Evolutionary conservation across 2,797 vertebrate species (phyloP).

Genomic region (Argentina silus): DNA sequence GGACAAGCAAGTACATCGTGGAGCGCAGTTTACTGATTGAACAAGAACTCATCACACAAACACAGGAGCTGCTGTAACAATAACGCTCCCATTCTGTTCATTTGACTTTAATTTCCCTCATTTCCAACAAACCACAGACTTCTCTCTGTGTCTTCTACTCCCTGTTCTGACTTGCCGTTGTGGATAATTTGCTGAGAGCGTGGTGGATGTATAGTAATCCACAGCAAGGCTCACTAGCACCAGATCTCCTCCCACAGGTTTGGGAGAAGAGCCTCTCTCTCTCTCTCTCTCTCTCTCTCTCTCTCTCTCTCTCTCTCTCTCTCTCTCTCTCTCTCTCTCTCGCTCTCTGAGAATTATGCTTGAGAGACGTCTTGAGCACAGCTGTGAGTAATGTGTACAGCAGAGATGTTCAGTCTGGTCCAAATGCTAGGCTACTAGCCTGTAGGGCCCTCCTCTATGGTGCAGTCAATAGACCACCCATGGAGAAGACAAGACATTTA

Average conservation of each 20-base stretch:
- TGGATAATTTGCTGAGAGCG: constrained; percentile 31
- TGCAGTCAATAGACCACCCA: constrained; percentile 67
- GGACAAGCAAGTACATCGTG: neutral
- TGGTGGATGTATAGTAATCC: constrained; percentile 6
- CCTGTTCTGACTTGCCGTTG: constrained; percentile 34
- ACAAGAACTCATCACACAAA: neutral
- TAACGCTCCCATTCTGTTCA: neutral
- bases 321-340: constrained; percentile 5
- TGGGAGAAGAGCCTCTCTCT: constrained; percentile 9
- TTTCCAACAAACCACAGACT: constrained; percentile 9
- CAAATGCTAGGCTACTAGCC: constrained; percentile 64
- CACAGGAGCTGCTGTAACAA: neutral
- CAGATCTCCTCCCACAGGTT: constrained; percentile 4
- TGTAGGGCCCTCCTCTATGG: constrained; percentile 52
- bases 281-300: constrained; percentile 8
- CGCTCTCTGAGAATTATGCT: constrained; percentile 20
- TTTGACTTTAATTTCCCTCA: neutral
- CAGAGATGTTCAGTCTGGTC: constrained; percentile 67
- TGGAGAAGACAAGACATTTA: constrained; percentile 53
- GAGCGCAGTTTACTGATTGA: neutral
- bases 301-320: neutral
- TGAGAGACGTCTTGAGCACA: constrained; percentile 63
- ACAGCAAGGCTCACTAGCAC: constrained; percentile 8
- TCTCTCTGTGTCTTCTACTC: constrained; percentile 19
- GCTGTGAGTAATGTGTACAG: constrained; percentile 69